Evolutionary conservation across 2,888 invertebrate genomes (phyloP).

Genomic region (Eupithecia exiguata): DNA sequence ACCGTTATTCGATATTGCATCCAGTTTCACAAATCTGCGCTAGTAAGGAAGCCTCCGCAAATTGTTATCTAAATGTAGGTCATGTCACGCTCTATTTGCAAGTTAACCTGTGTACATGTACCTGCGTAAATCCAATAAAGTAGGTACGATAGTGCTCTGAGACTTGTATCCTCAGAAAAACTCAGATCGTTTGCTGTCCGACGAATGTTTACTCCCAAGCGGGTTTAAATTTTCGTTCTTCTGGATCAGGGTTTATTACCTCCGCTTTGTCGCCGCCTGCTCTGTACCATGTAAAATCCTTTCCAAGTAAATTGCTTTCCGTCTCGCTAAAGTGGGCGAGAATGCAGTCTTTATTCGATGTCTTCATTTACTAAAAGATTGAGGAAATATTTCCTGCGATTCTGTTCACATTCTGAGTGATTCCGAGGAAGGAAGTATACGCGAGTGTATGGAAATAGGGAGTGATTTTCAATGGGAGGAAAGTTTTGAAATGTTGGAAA

Average conservation of each 20-base stretch:
- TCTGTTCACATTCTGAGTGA: conserved; percentile 45
- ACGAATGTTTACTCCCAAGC: conserved; percentile 25
- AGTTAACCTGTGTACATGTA: background rate
- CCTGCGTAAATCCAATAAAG: background rate
- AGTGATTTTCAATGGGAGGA: conserved; percentile 60
- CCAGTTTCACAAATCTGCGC: background rate
- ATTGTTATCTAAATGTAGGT: background rate
- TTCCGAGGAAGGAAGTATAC: conserved; percentile 42
- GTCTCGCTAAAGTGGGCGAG: conserved; percentile 58
- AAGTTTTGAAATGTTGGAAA: conserved; percentile 54
- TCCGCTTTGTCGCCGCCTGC: conserved; percentile 64
- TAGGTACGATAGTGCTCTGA: background rate
- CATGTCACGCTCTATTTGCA: background rate
- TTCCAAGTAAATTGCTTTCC: conserved; percentile 66
- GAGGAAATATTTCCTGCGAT: conserved; percentile 27
- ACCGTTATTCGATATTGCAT: background rate
- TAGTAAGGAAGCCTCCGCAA: background rate
- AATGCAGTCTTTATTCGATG: conserved; percentile 58
- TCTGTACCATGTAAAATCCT: conserved; percentile 64
- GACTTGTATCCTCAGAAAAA: background rate
- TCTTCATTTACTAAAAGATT: conserved; percentile 48
- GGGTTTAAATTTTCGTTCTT: conserved; percentile 63
- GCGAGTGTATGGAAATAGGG: conserved; percentile 55
- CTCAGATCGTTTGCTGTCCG: background rate
- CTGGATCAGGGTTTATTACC: conserved; percentile 70